Evolutionary conservation across 1,140 invertebrate genomes (phyloP), one percentile per base, ranked within the genome.

Genomic region (Sminthurinus signatus): DNA sequence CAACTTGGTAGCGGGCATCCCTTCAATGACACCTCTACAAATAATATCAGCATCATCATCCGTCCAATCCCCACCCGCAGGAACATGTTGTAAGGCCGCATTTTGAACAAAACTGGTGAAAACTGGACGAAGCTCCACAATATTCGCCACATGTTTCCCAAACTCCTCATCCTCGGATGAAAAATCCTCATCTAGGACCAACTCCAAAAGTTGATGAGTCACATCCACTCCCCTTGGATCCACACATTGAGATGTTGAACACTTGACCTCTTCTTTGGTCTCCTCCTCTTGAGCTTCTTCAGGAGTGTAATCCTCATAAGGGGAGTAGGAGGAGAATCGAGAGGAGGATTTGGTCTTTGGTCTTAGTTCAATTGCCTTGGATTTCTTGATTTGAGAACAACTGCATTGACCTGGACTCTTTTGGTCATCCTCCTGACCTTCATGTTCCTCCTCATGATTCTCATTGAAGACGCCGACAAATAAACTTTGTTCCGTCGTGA

Each of bases 181-280:
- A 65, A 69, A 72, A 28, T 73, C 71, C 25, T 73, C 69, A 36
- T 73, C 71, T 17, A 59, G 59, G 15, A 65, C 50, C 0, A 71
- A 36, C 39, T 70, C 69, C 17, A 73, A 29, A 2, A 73, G 29
- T 32, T 69, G 56, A 57, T 57, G 36, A 4, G 71, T 69, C 14
- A 73, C 66, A 62, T 71, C 71, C 12, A 48, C 58, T 21, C 71
- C 71, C 19, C 71, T 29, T 1, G 66, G 66, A 52, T 73, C 71
- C 0, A 69, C 52, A 62, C 71, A 73, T 31, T 61, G 66, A 17
- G 48, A 39, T 12, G 69, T 54, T 14, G 42, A 56, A 51, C 71
- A 73, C 52, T 69, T 27, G 17, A 46, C 28, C 12, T 56, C 21
- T 50, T 60, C 27, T 14, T 68, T 51, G 21, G 55, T 43, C 28